These are phyloP conservation scores for Polyommatus icarus DNA, from an alignment of 2,888 invertebrate species.

Conservation along the genomic window DNA sequence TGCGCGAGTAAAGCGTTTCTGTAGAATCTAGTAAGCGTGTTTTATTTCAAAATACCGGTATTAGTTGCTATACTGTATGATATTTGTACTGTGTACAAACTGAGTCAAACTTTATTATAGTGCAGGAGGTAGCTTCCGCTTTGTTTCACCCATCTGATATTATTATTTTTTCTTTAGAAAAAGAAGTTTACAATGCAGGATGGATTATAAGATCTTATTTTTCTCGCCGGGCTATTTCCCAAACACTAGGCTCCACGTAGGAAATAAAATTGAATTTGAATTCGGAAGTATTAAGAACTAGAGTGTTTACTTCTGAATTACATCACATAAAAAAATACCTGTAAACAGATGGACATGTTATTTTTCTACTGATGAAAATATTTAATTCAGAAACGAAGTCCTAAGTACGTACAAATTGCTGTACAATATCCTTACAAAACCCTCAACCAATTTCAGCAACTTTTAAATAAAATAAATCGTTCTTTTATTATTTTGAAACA, in stretches of 20 bases:
- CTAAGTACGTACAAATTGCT: too few relatives aligned
- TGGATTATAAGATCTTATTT: neutral
- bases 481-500: neutral
- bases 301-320: too few relatives aligned
- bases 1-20: neutral
- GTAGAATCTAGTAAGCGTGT: neutral
- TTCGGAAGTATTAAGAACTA: too few relatives aligned
- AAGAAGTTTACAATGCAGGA: neutral
- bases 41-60: neutral
- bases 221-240: too few relatives aligned
- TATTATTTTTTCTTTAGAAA: neutral
- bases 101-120: slow-evolving; percentile 24
- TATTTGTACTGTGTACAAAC: neutral
- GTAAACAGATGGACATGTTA: too few relatives aligned
- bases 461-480: neutral
- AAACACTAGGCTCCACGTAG: neutral
- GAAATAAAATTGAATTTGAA: neutral
- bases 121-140: neutral
- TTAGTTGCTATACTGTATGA: neutral
- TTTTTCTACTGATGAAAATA: too few relatives aligned
- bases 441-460: neutral
- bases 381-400: too few relatives aligned
- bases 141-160: neutral
- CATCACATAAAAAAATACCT: too few relatives aligned
- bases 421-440: neutral